Base-by-base conservation (phyloP, 2,797 vertebrate genomes). In the Craterocephalus amniculus region DNA sequence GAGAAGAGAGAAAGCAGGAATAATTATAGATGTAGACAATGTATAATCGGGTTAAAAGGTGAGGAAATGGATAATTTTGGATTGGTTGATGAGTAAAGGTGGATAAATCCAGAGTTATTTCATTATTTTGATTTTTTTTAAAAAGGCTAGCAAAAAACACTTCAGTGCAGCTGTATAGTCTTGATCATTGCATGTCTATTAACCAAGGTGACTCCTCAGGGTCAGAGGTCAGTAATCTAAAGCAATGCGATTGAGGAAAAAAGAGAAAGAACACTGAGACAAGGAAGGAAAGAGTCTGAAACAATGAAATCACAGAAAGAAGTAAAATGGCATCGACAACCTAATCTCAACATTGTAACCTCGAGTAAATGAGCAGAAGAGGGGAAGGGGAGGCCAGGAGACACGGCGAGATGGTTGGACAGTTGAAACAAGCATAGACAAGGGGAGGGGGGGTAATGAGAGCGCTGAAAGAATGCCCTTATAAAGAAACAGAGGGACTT, bases 261-360 rank as follows among this genome's bases (percentile, higher is more conserved):
- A 83, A 81, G 70, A 83, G 58, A 43, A 75, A 72, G 57, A 65
- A 71, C 45, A 75, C 76, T 26, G 58, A 77, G 66, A 70, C 59
- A 70, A 63, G 76, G 36, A 62, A 20, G 34, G 45, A 54, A 43
- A 74, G 76, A 87, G 84, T 91, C 89, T 72, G 82, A 91, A 89
- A 89, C 88, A 90, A 90, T 91, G 68, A 92, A 87, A 78, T 52
- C 62, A 66, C 71, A 63, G 61, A 31, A 75, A 83, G 88, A 90
- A 78, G 81, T 82, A 90, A 92, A 93, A 90, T 87, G 81, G 83
- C 90, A 86, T 70, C 31, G 91, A 93, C 92, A 92, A 90, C 88
- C 91, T 88, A 91, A 89, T 91, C 90, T 92, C 85, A 89, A 86
- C 87, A 85, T 85, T 86, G 83, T 86, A 89, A 78, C 87, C 70